Evolutionary conservation across 2,888 invertebrate genomes (phyloP).

Genomic region (Eristalis pertinax): DNA sequence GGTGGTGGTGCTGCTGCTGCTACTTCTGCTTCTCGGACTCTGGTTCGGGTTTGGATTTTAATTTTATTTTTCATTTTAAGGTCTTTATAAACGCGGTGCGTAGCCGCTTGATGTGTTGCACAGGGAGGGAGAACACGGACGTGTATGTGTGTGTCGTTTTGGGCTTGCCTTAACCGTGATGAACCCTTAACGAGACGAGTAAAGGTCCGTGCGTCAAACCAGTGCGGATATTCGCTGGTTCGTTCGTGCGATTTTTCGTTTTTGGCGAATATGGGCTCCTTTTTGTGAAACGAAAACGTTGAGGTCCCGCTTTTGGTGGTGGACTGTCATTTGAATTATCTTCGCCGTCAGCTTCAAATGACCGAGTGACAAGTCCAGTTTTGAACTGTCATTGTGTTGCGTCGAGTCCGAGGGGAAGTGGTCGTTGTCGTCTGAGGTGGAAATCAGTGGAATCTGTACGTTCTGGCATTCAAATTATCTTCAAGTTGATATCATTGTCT

Average conservation of each 20-base stretch:
- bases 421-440: background rate
- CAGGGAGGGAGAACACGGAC: background rate
- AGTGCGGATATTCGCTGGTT: background rate
- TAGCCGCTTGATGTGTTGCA: background rate
- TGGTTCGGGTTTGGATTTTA: background rate
- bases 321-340: conserved; percentile 45
- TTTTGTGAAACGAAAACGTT: background rate
- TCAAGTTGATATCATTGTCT: background rate
- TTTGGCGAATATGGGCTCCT: background rate
- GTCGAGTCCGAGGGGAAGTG: background rate
- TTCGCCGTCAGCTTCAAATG: conserved; percentile 28
- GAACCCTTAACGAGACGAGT: conserved; percentile 25
- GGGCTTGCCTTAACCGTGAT: conserved; percentile 15
- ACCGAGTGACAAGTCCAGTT: conserved; percentile 52
- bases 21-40: background rate
- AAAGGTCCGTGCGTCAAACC: conserved; percentile 19
- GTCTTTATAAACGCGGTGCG: conserved; percentile 24
- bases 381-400: conserved; percentile 8
- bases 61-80: conserved; percentile 23
- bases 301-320: conserved; percentile 23
- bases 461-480: background rate
- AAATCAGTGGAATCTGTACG: no score
- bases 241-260: background rate
- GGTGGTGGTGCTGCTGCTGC: background rate
- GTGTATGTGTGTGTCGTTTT: background rate